Conservation (phyloP, 1,140 invertebrate genomes). For the Holcopasites calliopsidis region DNA sequence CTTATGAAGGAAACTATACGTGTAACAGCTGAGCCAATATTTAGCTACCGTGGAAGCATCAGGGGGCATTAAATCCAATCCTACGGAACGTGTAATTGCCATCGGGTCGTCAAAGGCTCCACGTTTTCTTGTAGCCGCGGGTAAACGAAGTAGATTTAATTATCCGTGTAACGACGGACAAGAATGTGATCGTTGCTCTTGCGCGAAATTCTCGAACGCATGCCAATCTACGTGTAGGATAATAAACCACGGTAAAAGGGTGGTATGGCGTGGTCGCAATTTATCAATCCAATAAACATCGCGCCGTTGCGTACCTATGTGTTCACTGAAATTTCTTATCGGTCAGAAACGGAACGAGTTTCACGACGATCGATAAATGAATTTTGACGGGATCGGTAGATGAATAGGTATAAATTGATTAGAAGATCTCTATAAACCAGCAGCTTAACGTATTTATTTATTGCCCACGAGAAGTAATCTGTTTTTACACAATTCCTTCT, state of each 20-base stretch:
- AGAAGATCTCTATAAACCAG: constrained; percentile 8
- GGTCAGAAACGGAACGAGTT: background rate
- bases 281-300: constrained; percentile 28
- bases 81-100: constrained; percentile 25
- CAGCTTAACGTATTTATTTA: background rate
- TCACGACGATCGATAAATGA: background rate
- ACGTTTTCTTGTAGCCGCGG: constrained; percentile 3
- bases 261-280: background rate
- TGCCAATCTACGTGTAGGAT: background rate
- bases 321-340: background rate
- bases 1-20: background rate
- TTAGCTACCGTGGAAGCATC: background rate
- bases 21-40: too few species aligned
- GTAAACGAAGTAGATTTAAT: constrained; percentile 35
- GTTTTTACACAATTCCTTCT: background rate
- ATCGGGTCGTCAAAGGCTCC: constrained; percentile 8
- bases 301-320: background rate
- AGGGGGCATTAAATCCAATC: constrained; percentile 26
- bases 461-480: background rate
- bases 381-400: background rate
- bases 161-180: constrained; percentile 22
- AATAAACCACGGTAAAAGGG: constrained; percentile 15
- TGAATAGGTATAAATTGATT: background rate
- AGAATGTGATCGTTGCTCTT: constrained; percentile 3
- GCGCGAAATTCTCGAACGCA: background rate